phyloP scores from a whole-genome alignment of 2,888 invertebrate genomes.

The Carterocephalus palaemon region DNA sequence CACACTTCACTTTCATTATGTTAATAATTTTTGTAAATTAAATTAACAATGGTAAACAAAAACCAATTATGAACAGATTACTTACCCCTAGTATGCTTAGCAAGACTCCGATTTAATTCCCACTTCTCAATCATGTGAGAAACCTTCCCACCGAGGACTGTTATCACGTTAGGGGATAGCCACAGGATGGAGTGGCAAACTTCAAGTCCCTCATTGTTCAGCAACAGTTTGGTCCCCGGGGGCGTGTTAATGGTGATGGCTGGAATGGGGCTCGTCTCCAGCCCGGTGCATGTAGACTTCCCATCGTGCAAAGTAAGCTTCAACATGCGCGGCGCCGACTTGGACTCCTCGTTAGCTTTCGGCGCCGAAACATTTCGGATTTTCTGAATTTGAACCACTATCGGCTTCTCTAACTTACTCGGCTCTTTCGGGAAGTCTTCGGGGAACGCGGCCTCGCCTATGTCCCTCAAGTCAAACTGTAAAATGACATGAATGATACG shows the following conservation, averaged over 20 bases:
- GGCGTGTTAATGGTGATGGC: conserved; percentile 88
- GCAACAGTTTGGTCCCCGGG: conserved; percentile 90
- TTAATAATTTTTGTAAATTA: background rate
- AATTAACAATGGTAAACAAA: conserved; percentile 29
- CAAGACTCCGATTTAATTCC: conserved; percentile 84
- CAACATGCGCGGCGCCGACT: conserved; percentile 88
- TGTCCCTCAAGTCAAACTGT: conserved; percentile 88
- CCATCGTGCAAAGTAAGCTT: conserved; percentile 93
- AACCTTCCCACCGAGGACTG: conserved; percentile 91
- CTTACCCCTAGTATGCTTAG: conserved; percentile 80
- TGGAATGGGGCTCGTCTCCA: conserved; percentile 86
- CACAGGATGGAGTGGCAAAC: conserved; percentile 87
- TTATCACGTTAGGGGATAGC: conserved; percentile 82
- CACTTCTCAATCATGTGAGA: conserved; percentile 91
- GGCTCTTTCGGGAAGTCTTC: conserved; percentile 82
- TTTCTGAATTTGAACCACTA: conserved; percentile 93
- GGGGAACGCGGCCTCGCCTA: conserved; percentile 87
- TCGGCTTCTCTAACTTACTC: conserved; percentile 70
- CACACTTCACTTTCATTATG: background rate
- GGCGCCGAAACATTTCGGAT: conserved; percentile 93
- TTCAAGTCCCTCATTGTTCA: conserved; percentile 65
- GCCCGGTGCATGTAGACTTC: conserved; percentile 84
- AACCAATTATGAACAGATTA: conserved; percentile 46
- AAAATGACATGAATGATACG: conserved; percentile 26
- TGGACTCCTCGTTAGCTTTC: conserved; percentile 92